Evolutionary conservation across 2,113 vertebrate genomes (phyloP).

Genomic region (Donacobius atricapilla): DNA sequence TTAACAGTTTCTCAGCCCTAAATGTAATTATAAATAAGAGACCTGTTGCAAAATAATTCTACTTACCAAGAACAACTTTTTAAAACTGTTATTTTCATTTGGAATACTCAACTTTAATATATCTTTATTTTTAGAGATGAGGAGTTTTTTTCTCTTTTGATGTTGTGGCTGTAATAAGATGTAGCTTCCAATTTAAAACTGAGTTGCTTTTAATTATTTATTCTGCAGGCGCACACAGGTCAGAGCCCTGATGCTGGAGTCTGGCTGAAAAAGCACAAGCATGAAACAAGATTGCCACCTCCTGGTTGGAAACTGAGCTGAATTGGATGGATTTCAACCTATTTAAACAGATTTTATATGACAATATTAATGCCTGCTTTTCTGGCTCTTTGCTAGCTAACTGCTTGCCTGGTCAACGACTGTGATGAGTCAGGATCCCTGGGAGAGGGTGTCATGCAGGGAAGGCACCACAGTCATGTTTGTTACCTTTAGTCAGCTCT

Average conservation of each 20-base stretch:
- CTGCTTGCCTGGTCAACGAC: too few relatives aligned
- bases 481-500: not conserved
- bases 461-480: not conserved
- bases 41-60: not conserved
- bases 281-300: slow-evolving; percentile 35
- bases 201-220: not conserved
- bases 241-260: not conserved
- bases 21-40: not conserved
- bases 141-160: not conserved
- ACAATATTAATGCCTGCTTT: not conserved
- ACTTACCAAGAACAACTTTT: not conserved
- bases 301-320: not conserved
- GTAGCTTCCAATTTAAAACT: not conserved
- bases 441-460: accelerated
- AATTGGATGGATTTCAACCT: accelerated
- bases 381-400: not conserved
- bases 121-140: not conserved
- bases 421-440: accelerated
- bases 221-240: accelerated
- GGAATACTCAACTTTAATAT: not conserved
- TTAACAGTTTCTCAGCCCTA: not conserved
- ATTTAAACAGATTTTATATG: not conserved
- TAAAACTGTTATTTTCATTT: not conserved
- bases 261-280: not conserved
- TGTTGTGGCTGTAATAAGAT: not conserved